Evolutionary conservation across 1,140 invertebrate genomes (phyloP).

Genomic region (Papilio machaon): DNA sequence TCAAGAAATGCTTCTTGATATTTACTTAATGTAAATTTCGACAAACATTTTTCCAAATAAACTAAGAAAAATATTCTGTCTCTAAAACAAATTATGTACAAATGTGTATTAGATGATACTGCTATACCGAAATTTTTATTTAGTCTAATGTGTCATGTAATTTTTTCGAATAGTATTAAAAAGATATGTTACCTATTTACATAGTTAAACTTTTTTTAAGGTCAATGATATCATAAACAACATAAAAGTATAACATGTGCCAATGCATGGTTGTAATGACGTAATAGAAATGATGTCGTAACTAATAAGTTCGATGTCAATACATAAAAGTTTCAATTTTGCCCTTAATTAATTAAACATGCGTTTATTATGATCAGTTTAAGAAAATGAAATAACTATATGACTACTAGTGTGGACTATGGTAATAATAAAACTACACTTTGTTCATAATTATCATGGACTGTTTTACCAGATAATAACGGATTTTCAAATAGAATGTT

Average conservation of each 20-base stretch:
- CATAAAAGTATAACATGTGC: conserved; percentile 17
- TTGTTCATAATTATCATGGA: no score
- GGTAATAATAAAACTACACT: no score
- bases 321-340: neutral
- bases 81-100: neutral
- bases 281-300: neutral
- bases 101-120: neutral
- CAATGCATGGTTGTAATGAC: neutral
- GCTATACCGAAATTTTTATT: neutral
- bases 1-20: conserved; percentile 29
- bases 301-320: neutral
- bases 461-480: no score
- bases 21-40: neutral
- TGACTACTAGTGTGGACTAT: no score
- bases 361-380: no score
- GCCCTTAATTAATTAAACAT: neutral
- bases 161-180: neutral
- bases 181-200: neutral
- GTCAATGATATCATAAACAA: conserved; percentile 13
- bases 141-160: neutral
- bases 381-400: no score
- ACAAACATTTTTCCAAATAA: neutral
- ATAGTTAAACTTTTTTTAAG: neutral
- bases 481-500: no score
- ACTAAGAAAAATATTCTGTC: neutral